Percentiles rank a stretch among this genome's conserved stretches.
phyloP scores from a whole-genome alignment of 1,140 invertebrate genomes.

The Papilio helenus region DNA sequence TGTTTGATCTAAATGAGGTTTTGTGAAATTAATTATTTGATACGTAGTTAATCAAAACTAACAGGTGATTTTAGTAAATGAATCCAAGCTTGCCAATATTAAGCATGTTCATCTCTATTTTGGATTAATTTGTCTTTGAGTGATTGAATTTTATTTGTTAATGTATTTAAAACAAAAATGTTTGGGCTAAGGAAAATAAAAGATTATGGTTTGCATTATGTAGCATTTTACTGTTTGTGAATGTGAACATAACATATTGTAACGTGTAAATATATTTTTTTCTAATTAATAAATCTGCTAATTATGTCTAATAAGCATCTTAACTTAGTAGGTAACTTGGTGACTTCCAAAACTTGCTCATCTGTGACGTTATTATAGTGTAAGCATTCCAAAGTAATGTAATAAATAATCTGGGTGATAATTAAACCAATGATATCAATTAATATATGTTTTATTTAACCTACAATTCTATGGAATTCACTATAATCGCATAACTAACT shows the following conservation, averaged over 20 bases:
- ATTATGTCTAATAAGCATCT: no score
- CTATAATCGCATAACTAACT: no score
- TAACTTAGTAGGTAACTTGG: neutral
- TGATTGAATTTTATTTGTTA: no score
- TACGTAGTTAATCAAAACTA: no score
- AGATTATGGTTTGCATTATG: neutral
- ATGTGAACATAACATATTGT: neutral
- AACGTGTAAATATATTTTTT: neutral
- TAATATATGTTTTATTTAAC: constrained; percentile 27
- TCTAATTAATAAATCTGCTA: no score
- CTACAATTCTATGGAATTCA: neutral
- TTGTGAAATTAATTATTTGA: no score
- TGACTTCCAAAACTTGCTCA: constrained; percentile 8
- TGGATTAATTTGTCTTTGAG: no score
- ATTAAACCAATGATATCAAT: constrained; percentile 52
- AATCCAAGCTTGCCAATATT: no score
- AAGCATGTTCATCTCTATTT: no score
- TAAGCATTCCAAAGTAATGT: constrained; percentile 47
- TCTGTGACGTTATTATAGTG: constrained; percentile 25
- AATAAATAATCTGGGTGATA: constrained; percentile 47
- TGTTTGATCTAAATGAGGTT: no score
- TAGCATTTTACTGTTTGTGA: neutral
- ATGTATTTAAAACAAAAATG: no score
- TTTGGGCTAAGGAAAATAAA: neutral
- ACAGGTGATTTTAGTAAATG: no score